Evolutionary conservation across 2,888 invertebrate genomes (phyloP).

Genomic region (Pedicia rivosa): DNA sequence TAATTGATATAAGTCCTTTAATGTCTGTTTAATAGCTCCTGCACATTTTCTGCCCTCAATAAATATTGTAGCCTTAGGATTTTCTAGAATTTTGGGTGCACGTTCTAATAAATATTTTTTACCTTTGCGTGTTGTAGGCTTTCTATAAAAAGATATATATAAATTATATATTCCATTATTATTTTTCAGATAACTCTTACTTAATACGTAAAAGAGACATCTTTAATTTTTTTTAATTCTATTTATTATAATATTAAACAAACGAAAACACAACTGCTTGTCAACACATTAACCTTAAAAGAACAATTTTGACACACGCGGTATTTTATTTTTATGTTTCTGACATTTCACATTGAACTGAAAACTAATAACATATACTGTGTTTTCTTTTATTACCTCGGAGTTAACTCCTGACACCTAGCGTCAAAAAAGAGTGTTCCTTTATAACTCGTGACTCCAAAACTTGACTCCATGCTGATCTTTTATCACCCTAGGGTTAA

Average conservation of each 20-base stretch:
- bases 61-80: conserved; percentile 68
- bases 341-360: too few relatives aligned
- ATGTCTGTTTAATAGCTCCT: conserved; percentile 46
- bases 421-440: too few relatives aligned
- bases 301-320: too few relatives aligned
- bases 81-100: conserved; percentile 81
- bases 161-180: neutral
- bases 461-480: too few relatives aligned
- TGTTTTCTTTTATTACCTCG: too few relatives aligned
- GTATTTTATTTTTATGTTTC: too few relatives aligned
- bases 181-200: conserved; percentile 14
- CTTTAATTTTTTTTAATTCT: conserved; percentile 7
- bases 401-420: too few relatives aligned
- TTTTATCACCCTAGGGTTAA: too few relatives aligned
- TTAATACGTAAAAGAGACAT: conserved; percentile 28
- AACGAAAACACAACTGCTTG: neutral
- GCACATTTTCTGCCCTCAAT: conserved; percentile 71
- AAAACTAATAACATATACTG: too few relatives aligned
- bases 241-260: neutral
- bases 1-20: conserved; percentile 75
- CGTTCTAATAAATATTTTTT: conserved; percentile 66
- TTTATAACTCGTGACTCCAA: too few relatives aligned
- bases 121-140: conserved; percentile 76
- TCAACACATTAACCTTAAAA: too few relatives aligned
- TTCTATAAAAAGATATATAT: conserved; percentile 37